phyloP scores from a whole-genome alignment of 2,888 invertebrate genomes.

The Tethea ocularis region DNA sequence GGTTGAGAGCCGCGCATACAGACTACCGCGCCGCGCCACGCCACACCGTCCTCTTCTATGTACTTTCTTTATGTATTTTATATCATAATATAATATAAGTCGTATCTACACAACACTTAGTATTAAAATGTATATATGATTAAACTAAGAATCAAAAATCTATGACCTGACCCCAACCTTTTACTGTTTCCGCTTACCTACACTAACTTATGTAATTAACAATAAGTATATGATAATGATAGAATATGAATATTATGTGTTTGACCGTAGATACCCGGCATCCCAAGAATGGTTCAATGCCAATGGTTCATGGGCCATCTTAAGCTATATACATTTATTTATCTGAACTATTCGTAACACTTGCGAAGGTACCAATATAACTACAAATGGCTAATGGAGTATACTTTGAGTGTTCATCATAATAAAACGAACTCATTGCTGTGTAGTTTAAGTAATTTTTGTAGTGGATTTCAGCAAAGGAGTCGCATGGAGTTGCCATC shows the following conservation, averaged over 20 bases:
- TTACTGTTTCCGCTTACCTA: background rate
- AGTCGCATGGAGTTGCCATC: slow-evolving; percentile 6
- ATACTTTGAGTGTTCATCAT: background rate
- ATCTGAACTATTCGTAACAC: background rate
- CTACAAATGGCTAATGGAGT: too few relatives aligned
- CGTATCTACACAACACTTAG: background rate
- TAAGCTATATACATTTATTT: slow-evolving; percentile 6
- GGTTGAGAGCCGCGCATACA: slow-evolving; percentile 47
- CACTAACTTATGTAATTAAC: too few relatives aligned
- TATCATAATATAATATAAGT: background rate
- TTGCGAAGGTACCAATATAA: slow-evolving; percentile 1
- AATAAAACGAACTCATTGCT: slow-evolving; percentile 1
- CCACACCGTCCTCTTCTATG: slow-evolving; percentile 24
- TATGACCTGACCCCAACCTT: too few relatives aligned
- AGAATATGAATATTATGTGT: slow-evolving; percentile 9
- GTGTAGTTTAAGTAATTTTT: background rate
- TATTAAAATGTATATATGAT: background rate
- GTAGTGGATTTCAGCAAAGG: slow-evolving; percentile 10
- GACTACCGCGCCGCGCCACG: slow-evolving; percentile 25
- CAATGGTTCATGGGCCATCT: background rate
- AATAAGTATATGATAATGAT: background rate
- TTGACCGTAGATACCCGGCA: background rate
- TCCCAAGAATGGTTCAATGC: too few relatives aligned
- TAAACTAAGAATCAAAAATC: background rate
- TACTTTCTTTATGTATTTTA: slow-evolving; percentile 22